Percentiles rank a stretch among this genome's conserved stretches.
These are phyloP conservation scores for Mycetomoellerius zeteki DNA, from an alignment of 1,140 invertebrate species.

Conservation along the genomic window DNA sequence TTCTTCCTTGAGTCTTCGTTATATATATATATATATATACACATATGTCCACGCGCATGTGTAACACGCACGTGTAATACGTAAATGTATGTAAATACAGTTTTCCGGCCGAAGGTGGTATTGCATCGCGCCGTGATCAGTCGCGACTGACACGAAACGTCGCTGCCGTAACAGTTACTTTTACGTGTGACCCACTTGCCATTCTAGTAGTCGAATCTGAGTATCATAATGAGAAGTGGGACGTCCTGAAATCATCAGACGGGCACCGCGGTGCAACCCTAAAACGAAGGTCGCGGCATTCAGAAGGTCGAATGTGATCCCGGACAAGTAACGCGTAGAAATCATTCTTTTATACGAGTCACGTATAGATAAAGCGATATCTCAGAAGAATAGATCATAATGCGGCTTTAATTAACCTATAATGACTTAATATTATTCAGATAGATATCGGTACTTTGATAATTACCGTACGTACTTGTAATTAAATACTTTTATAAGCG, in stretches of 20 bases:
- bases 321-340: conserved; percentile 7
- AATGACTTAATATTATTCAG: background rate
- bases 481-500: background rate
- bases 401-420: background rate
- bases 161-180: conserved; percentile 77
- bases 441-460: background rate
- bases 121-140: conserved; percentile 53
- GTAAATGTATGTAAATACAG: background rate
- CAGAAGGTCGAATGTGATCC: conserved; percentile 47
- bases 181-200: conserved; percentile 76
- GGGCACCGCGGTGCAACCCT: conserved; percentile 27
- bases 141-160: conserved; percentile 69
- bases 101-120: conserved; percentile 66
- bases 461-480: background rate
- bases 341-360: background rate
- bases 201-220: conserved; percentile 76
- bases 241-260: conserved; percentile 58
- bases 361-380: background rate
- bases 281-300: conserved; percentile 52
- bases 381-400: conserved; percentile 2
- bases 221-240: conserved; percentile 70
- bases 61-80: conserved; percentile 3
- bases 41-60: background rate
- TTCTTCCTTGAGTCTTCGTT: conserved; percentile 34
- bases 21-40: too few species aligned